phyloP scores from a whole-genome alignment of 2,113 vertebrate genomes.

The Pipa parva region DNA sequence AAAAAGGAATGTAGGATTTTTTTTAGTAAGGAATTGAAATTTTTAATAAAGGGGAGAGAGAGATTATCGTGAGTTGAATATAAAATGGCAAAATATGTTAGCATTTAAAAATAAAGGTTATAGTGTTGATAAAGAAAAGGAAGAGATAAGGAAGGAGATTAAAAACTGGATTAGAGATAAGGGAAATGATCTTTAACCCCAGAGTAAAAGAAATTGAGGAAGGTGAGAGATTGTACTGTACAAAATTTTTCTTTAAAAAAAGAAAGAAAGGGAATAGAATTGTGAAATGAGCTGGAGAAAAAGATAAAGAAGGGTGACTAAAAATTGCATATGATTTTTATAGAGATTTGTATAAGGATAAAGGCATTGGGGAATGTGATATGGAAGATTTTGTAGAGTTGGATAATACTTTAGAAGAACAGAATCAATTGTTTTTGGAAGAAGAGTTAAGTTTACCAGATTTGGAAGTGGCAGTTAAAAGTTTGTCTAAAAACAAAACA shows the following conservation, averaged over 20 bases:
- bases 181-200: neutral
- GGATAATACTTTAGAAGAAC: neutral
- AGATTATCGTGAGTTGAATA: no score
- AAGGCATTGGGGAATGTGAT: no score
- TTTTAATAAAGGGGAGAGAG: neutral
- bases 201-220: neutral
- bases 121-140: neutral
- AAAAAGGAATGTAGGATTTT: neutral
- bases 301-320: neutral
- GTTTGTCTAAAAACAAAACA: no score
- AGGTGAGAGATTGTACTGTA: no score
- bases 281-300: neutral
- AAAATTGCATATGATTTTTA: no score
- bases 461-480: neutral
- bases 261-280: neutral
- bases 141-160: neutral
- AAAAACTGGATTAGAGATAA: no score
- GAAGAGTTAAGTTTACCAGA: no score
- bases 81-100: neutral
- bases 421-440: neutral
- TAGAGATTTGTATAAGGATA: no score
- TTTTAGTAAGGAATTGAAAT: no score
- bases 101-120: neutral
- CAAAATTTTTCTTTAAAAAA: neutral
- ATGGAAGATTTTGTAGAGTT: neutral